Percentiles rank a stretch among this genome's conserved stretches.
Conservation (phyloP, 2,797 vertebrate species). For the Cynopterus sphinx region DNA sequence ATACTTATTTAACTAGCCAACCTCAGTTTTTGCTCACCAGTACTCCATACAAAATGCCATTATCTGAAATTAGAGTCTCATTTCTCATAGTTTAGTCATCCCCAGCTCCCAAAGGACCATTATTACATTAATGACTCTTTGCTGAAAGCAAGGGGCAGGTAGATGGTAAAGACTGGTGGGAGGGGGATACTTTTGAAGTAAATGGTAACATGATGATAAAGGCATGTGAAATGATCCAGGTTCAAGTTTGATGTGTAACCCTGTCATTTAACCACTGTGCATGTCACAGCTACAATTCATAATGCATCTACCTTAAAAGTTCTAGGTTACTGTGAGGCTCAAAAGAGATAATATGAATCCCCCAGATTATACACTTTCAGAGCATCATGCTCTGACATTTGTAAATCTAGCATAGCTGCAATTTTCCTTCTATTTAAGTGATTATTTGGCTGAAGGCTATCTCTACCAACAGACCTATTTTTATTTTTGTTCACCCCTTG, state of each 20-base stretch:
- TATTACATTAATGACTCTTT: neutral
- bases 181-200: neutral
- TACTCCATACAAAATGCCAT: neutral
- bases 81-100: neutral
- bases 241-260: neutral
- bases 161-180: neutral
- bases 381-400: neutral
- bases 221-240: neutral
- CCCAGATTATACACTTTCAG: neutral
- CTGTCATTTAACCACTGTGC: neutral
- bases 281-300: neutral
- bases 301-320: neutral
- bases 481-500: conserved; percentile 4
- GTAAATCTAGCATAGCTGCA: conserved; percentile 26
- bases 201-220: conserved; percentile 1
- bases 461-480: neutral
- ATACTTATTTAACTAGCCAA: neutral
- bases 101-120: neutral
- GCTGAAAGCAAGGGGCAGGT: neutral
- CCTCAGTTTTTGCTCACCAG: neutral
- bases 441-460: neutral
- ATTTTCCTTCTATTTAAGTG: neutral
- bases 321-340: neutral
- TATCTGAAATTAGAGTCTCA: neutral
- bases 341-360: conserved; percentile 16